Percentiles rank a stretch among this genome's conserved stretches.
phyloP scores from a whole-genome alignment of 2,888 invertebrate species.

The Mythimna loreyi region DNA sequence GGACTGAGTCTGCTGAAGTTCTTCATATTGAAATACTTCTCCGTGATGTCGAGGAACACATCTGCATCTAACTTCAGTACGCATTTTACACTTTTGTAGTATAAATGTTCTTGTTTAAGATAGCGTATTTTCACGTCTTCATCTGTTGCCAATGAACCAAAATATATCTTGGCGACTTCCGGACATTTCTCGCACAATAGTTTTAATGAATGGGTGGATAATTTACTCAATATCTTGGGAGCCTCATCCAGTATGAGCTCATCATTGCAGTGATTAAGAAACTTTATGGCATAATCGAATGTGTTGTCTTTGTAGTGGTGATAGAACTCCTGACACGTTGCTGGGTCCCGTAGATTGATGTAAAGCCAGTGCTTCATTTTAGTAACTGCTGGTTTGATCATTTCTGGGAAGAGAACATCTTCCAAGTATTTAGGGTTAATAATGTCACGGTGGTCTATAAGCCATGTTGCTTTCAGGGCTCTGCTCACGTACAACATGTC shows the following conservation, averaged over 20 bases:
- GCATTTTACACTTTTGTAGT: constrained; percentile 70
- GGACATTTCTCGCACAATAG: constrained; percentile 74
- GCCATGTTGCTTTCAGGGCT: constrained; percentile 78
- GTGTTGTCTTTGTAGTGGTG: no score
- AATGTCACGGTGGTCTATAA: constrained; percentile 71
- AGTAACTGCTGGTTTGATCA: constrained; percentile 75
- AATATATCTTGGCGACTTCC: constrained; percentile 72
- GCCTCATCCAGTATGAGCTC: no score
- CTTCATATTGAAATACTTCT: constrained; percentile 69
- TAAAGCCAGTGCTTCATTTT: constrained; percentile 69
- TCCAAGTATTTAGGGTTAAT: constrained; percentile 69
- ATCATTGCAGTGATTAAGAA: no score
- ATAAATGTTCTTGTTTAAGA: constrained; percentile 57
- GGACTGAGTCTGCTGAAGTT: constrained; percentile 63
- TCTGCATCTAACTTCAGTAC: constrained; percentile 73
- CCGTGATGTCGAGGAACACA: constrained; percentile 73
- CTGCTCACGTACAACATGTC: constrained; percentile 81
- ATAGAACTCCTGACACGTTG: no score
- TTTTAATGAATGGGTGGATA: constrained; percentile 74
- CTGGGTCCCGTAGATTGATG: no score
- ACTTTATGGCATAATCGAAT: no score
- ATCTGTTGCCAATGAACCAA: constrained; percentile 67
- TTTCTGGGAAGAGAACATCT: no score
- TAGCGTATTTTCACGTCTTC: constrained; percentile 63
- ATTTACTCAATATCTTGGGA: constrained; percentile 45